phyloP scores from a whole-genome alignment of 92 coral and sea anemone species.

The Epizoanthus illoricatus region DNA sequence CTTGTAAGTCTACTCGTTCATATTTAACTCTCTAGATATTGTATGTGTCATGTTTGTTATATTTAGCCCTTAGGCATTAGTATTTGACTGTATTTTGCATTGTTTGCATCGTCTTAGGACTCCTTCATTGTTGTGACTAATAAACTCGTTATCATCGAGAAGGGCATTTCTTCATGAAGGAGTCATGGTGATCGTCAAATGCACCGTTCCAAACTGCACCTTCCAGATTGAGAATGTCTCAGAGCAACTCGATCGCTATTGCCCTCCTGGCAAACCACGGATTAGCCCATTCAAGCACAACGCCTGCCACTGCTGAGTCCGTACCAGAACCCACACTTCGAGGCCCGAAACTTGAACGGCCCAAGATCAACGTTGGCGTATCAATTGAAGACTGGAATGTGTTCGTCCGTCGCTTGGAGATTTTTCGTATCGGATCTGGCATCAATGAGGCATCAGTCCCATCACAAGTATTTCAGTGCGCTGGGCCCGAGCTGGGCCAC shows the following conservation, averaged over 20 bases:
- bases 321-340: constrained; percentile 13
- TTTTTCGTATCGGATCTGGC: constrained; percentile 56
- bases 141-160: too few relatives aligned
- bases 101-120: too few relatives aligned
- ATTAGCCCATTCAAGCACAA: constrained; percentile 46
- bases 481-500: constrained; percentile 59
- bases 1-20: too few relatives aligned
- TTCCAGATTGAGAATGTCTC: constrained; percentile 56
- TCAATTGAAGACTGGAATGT: constrained; percentile 65
- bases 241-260: constrained; percentile 62
- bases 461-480: constrained; percentile 58
- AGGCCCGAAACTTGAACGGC: constrained; percentile 67
- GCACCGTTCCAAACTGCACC: constrained; percentile 58
- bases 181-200: constrained; percentile 57
- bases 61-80: too few relatives aligned
- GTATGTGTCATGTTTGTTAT: too few relatives aligned
- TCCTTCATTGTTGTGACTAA: too few relatives aligned
- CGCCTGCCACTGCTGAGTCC: constrained; percentile 41
- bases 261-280: constrained; percentile 69
- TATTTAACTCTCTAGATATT: too few relatives aligned
- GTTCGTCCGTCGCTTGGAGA: constrained; percentile 63
- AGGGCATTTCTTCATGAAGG: too few relatives aligned
- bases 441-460: constrained; percentile 53
- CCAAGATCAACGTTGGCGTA: constrained; percentile 59
- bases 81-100: too few relatives aligned